These are phyloP conservation scores for Brachyistius frenatus DNA, from an alignment of 2,113 vertebrate genomes.

Conservation along the genomic window DNA sequence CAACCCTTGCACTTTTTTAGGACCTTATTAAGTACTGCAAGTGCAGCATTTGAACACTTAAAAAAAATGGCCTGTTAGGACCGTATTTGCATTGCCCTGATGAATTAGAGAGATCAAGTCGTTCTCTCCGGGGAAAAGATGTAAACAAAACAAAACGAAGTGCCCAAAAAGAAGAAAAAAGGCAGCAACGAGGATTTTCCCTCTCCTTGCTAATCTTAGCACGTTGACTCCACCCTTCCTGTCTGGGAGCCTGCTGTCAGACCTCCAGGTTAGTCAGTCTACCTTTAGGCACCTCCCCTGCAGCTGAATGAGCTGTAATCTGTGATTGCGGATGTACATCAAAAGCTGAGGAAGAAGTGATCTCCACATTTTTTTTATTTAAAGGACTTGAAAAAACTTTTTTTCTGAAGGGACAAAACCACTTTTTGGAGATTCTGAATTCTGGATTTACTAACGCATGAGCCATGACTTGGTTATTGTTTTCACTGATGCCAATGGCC, in stretches of 20 bases:
- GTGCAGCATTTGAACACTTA: not conserved
- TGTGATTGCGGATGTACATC: conserved; percentile 53
- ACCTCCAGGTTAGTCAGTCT: conserved; percentile 60
- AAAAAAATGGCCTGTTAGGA: not conserved
- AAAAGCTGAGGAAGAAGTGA: conserved; percentile 15
- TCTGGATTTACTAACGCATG: conserved; percentile 66
- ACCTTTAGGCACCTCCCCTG: conserved; percentile 59
- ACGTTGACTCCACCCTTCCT: conserved; percentile 80
- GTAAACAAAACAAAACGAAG: conserved; percentile 36
- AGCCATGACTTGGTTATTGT: conserved; percentile 65
- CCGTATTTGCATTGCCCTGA: not conserved
- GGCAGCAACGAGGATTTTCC: conserved; percentile 61
- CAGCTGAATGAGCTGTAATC: conserved; percentile 54
- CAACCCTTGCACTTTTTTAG: not conserved
- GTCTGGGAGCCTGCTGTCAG: conserved; percentile 64
- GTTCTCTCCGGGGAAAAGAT: not conserved
- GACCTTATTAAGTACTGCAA: not conserved
- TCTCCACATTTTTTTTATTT: conserved; percentile 14
- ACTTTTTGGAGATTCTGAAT: conserved; percentile 20
- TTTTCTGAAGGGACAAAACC: not conserved
- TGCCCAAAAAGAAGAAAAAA: not conserved
- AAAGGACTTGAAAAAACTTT: conserved; percentile 17
- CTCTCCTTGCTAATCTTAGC: conserved; percentile 74
- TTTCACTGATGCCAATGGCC: conserved; percentile 48
- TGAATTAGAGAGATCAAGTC: not conserved